Percentiles rank a stretch among this genome's conserved stretches.
Evolutionary conservation across 2,113 vertebrate species (phyloP).

Genomic region (Neodon shergylaensis): DNA sequence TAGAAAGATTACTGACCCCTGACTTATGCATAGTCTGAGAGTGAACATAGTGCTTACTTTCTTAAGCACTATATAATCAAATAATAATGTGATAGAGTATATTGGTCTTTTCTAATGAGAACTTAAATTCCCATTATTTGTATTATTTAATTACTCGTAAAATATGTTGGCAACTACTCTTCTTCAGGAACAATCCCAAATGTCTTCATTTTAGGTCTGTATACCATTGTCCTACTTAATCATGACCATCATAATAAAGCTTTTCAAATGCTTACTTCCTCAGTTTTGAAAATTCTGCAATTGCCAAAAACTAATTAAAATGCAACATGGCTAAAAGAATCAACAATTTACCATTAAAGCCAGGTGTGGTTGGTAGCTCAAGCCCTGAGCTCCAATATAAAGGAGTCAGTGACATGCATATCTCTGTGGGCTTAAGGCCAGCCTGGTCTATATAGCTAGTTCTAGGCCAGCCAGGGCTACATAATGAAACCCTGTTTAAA

Average conservation of each 20-base stretch:
- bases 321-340: background rate
- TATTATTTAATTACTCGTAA: background rate
- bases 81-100: background rate
- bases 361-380: background rate
- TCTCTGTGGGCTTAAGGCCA: background rate
- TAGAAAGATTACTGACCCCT: background rate
- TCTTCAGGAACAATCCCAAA: background rate
- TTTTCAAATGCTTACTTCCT: background rate
- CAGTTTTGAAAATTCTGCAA: background rate
- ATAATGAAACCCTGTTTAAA: background rate
- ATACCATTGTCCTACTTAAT: background rate
- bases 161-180: no score
- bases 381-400: background rate
- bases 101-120: background rate
- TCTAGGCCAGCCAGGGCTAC: background rate
- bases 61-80: background rate
- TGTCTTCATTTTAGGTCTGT: background rate
- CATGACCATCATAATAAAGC: background rate
- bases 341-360: background rate
- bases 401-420: background rate
- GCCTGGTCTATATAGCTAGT: background rate
- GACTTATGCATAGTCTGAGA: background rate
- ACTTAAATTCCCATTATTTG: background rate
- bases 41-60: background rate
- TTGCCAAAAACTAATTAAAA: background rate